Evolutionary conservation across 92 coral and sea anemone species (phyloP).

Genomic region (Parazoanthus darwini): DNA sequence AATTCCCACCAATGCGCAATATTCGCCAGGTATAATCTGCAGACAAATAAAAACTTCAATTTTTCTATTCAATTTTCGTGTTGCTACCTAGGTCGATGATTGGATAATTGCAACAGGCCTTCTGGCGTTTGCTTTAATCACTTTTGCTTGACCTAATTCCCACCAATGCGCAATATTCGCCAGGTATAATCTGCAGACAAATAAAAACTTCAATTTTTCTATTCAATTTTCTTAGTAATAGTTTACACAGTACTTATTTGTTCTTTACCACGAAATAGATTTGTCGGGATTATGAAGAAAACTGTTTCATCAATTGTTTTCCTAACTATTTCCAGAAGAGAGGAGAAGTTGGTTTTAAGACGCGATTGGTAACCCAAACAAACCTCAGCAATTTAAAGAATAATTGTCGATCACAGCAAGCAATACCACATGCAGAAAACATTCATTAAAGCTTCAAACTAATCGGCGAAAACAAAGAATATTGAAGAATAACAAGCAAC

Average conservation of each 20-base stretch:
- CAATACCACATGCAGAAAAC: neutral
- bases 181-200: conserved; percentile 21
- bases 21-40: conserved; percentile 17
- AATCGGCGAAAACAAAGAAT: conserved; percentile 1
- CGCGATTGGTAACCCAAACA: neutral
- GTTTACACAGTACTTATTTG: conserved; percentile 1
- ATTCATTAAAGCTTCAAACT: conserved; percentile 11
- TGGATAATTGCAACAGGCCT: neutral
- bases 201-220: conserved; percentile 22
- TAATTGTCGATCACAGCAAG: conserved; percentile 21
- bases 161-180: conserved; percentile 10
- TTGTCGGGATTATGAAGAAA: conserved; percentile 15
- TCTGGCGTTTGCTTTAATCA: neutral
- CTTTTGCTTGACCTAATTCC: neutral
- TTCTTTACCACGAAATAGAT: conserved; percentile 15
- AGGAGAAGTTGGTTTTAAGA: neutral
- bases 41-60: conserved; percentile 19
- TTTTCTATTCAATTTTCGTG: conserved; percentile 14
- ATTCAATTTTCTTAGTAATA: conserved; percentile 1
- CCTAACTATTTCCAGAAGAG: neutral
- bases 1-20: conserved; percentile 15
- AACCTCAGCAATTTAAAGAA: neutral
- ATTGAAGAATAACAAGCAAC: neutral
- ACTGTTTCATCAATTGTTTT: neutral
- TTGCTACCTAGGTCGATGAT: neutral